phyloP scores from a whole-genome alignment of 2,113 vertebrate genomes.

The Microcebus jonahi region DNA sequence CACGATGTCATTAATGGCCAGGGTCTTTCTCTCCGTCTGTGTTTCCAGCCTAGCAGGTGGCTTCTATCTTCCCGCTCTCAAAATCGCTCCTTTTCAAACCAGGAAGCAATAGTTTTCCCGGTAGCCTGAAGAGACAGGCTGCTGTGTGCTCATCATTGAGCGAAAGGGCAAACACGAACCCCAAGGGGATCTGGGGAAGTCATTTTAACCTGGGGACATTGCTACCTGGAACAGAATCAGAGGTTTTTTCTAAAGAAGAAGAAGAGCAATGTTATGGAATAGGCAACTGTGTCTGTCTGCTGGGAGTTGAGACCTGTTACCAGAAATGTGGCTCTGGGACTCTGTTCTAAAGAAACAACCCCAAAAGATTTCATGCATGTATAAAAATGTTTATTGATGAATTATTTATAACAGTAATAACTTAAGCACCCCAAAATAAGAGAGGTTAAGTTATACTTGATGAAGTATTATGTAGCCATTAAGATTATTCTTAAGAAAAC shows the following conservation, averaged over 20 bases:
- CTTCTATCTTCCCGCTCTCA: background rate
- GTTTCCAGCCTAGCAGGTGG: background rate
- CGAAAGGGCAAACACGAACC: background rate
- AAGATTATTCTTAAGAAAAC: background rate
- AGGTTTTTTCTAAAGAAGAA: background rate
- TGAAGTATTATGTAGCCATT: constrained; percentile 42
- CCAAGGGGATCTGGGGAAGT: background rate
- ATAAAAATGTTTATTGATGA: background rate
- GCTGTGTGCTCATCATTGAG: background rate
- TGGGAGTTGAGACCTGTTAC: background rate
- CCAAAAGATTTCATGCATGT: background rate
- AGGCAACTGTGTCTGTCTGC: background rate
- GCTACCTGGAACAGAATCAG: background rate
- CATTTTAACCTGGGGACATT: background rate
- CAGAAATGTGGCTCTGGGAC: background rate
- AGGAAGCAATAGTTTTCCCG: background rate
- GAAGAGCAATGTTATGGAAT: fast-evolving
- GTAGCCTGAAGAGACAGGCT: background rate
- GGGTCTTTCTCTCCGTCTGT: background rate
- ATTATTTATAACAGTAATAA: constrained; percentile 6
- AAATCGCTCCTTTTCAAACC: background rate
- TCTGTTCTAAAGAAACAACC: background rate
- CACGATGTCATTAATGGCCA: background rate
- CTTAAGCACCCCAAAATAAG: background rate
- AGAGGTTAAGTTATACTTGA: background rate